These are phyloP conservation scores for Brachionus plicatilis DNA, from an alignment of 1,140 invertebrate species.

Conservation along the genomic window DNA sequence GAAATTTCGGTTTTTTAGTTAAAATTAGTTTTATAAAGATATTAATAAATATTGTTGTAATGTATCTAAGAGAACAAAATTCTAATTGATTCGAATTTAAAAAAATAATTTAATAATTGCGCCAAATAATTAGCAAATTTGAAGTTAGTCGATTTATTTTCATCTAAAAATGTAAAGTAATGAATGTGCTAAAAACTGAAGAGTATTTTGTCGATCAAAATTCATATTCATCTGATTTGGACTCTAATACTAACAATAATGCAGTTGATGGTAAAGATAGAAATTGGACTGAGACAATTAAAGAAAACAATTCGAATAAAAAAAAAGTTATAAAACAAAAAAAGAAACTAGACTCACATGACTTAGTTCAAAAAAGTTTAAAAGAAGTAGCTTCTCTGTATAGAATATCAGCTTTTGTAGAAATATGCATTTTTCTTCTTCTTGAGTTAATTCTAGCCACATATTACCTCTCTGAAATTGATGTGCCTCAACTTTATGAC, in stretches of 20 bases:
- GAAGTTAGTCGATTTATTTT: neutral
- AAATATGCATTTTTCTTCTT: neutral
- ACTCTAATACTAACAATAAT: neutral
- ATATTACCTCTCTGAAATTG: neutral
- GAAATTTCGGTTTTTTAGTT: too few relatives aligned
- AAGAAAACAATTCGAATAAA: neutral
- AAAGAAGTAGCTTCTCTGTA: neutral
- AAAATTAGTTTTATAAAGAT: too few relatives aligned
- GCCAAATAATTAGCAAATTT: neutral
- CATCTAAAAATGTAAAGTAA: neutral
- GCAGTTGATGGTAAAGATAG: neutral
- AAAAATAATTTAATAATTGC: neutral
- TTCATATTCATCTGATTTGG: neutral
- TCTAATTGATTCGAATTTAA: neutral
- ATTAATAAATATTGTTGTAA: too few relatives aligned
- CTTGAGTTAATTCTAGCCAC: neutral
- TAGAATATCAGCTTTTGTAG: neutral
- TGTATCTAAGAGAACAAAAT: too few relatives aligned
- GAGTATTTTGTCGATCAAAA: neutral
- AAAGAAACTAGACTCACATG: neutral
- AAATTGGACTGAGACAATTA: neutral
- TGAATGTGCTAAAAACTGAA: neutral
- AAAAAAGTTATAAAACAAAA: neutral
- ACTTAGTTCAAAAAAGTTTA: constrained; percentile 22
- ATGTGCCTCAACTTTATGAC: neutral